These are phyloP conservation scores for Pungitius pungitius DNA, from an alignment of 2,113 vertebrate genomes.

Conservation along the genomic window DNA sequence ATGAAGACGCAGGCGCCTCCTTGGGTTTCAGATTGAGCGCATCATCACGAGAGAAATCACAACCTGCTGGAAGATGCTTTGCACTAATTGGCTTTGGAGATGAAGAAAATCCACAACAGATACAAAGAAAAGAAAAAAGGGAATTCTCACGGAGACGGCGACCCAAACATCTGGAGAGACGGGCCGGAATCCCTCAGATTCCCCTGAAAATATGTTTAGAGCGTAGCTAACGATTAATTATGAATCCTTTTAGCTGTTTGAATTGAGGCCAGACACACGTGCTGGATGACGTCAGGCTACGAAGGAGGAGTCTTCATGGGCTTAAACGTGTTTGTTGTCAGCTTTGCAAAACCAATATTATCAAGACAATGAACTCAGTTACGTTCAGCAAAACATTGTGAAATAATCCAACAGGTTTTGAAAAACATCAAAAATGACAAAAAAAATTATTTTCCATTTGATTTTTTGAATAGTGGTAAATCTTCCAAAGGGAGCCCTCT, in stretches of 20 bases:
- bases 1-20: not conserved
- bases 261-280: not conserved
- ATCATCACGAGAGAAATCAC: not conserved
- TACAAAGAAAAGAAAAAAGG: not conserved
- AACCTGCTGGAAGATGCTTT: not conserved
- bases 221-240: too few relatives aligned
- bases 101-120: constrained; percentile 3
- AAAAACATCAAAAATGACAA: too few relatives aligned
- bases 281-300: not conserved
- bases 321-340: too few relatives aligned
- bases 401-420: too few relatives aligned
- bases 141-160: not conserved
- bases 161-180: not conserved
- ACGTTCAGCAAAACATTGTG: too few relatives aligned
- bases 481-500: too few relatives aligned
- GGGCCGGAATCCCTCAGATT: not conserved
- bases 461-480: too few relatives aligned
- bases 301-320: not conserved
- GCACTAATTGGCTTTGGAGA: not conserved
- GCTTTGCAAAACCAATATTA: too few relatives aligned
- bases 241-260: too few relatives aligned
- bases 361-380: too few relatives aligned
- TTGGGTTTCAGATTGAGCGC: not conserved
- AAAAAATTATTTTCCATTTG: too few relatives aligned
- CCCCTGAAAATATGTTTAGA: too few relatives aligned